Evolutionary conservation across 2,888 invertebrate genomes (phyloP).

Genomic region (Macrosoma leucophasiata): DNA sequence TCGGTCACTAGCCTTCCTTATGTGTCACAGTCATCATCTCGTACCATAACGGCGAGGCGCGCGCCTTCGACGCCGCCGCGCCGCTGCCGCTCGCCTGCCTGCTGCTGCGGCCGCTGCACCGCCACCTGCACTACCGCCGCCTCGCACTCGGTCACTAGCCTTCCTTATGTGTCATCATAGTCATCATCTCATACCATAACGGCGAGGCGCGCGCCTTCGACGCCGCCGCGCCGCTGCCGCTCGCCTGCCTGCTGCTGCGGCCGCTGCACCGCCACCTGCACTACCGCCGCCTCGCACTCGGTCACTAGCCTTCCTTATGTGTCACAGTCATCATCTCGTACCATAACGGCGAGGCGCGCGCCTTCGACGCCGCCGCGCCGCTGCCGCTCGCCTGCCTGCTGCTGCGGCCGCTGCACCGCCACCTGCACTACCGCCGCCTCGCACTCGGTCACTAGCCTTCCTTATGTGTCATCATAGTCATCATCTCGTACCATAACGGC

Average conservation of each 20-base stretch:
- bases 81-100: constrained; percentile 88
- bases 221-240: constrained; percentile 83
- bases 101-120: constrained; percentile 90
- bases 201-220: constrained; percentile 46
- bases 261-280: constrained; percentile 92
- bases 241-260: constrained; percentile 89
- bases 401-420: constrained; percentile 90
- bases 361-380: constrained; percentile 76
- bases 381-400: constrained; percentile 91
- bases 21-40: too few species aligned
- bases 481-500: too few species aligned
- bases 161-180: too few species aligned
- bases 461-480: too few species aligned
- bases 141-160: constrained; percentile 30
- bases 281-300: constrained; percentile 75
- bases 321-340: too few species aligned
- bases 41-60: too few species aligned
- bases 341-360: constrained; percentile 38
- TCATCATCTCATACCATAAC: too few species aligned
- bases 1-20: too few species aligned
- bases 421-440: constrained; percentile 85
- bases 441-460: too few species aligned
- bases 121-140: constrained; percentile 88
- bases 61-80: constrained; percentile 74
- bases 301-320: too few species aligned